These are phyloP conservation scores for Pseudopleuronectes americanus DNA, from an alignment of 2,797 vertebrate species.

Conservation along the genomic window DNA sequence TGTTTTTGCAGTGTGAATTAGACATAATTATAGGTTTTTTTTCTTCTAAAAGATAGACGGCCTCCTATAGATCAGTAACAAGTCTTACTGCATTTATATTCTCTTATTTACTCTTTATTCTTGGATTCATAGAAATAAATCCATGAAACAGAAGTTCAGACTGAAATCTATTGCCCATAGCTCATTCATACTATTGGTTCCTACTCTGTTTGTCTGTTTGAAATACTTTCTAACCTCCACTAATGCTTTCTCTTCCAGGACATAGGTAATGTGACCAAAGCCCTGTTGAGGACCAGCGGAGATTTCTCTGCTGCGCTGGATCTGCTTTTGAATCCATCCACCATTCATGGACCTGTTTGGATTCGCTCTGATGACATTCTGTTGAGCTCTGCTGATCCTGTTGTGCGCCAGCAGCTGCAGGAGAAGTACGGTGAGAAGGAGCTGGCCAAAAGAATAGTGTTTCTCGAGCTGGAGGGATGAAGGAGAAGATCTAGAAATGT, in stretches of 20 bases:
- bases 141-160: no score
- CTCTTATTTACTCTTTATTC: neutral
- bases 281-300: slow-evolving; percentile 90
- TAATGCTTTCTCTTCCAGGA: slow-evolving; percentile 60
- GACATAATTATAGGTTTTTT: neutral
- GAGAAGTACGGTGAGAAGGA: slow-evolving; percentile 75
- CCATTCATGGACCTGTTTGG: slow-evolving; percentile 63
- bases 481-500: neutral
- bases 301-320: slow-evolving; percentile 82
- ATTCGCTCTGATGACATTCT: slow-evolving; percentile 67
- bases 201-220: neutral
- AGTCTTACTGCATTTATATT: neutral
- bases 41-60: neutral
- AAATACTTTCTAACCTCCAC: slow-evolving; percentile 1
- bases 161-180: neutral
- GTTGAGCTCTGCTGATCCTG: slow-evolving; percentile 60
- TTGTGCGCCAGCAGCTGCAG: slow-evolving; percentile 53
- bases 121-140: neutral
- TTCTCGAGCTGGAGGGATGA: slow-evolving; percentile 69
- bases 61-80: neutral
- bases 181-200: neutral
- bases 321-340: slow-evolving; percentile 70
- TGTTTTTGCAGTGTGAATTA: neutral
- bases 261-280: slow-evolving; percentile 88
- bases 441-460: slow-evolving; percentile 73